Conservation (phyloP, 2,113 vertebrate genomes). For the Malurus melanocephalus region DNA sequence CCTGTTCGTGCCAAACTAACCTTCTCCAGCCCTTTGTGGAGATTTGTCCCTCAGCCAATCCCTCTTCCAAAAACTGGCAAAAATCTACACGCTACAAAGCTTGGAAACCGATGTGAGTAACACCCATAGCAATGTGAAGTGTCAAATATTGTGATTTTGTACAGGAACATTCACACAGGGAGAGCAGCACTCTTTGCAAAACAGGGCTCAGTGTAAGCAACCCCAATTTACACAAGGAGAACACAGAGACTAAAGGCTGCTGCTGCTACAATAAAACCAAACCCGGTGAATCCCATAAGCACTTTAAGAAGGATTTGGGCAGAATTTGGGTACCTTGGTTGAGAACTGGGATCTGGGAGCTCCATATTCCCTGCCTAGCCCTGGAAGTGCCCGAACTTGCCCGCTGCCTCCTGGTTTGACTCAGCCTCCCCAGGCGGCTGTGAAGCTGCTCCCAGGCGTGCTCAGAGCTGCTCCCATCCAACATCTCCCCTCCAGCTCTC, state of each 20-base stretch:
- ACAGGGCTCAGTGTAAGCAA: neutral
- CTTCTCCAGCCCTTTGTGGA: neutral
- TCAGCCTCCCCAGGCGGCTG: neutral
- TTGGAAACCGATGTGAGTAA: neutral
- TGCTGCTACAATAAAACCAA: neutral
- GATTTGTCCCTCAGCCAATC: neutral
- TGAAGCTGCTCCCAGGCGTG: neutral
- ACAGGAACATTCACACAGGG: neutral
- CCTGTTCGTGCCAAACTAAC: neutral
- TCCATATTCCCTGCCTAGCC: neutral
- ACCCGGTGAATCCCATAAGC: neutral
- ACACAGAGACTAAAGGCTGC: neutral
- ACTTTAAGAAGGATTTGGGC: neutral
- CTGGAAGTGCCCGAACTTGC: slow-evolving; percentile 10
- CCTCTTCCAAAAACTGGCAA: neutral
- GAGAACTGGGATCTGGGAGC: neutral
- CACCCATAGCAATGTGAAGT: neutral
- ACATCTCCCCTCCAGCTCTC: neutral
- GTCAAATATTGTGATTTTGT: neutral
- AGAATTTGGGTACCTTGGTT: neutral
- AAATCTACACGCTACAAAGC: fast-evolving
- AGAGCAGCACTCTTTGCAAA: neutral
- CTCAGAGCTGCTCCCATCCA: neutral
- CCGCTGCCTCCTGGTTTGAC: neutral
- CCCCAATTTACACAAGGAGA: neutral